Evolutionary conservation across 2,113 vertebrate species (phyloP).

Genomic region (Agelaius tricolor): DNA sequence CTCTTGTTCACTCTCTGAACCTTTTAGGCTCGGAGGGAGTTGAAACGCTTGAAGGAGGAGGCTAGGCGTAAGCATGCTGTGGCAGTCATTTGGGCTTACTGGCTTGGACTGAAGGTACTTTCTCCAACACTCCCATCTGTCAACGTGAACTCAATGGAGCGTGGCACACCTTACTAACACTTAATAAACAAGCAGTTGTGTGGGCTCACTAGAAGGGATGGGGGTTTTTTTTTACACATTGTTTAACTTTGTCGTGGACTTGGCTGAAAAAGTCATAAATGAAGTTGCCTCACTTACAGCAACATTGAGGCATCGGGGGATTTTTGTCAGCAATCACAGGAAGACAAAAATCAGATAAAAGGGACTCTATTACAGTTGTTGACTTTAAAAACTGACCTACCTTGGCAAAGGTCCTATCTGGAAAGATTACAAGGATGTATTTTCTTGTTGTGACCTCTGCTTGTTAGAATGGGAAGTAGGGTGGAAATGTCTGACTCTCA

Average conservation of each 20-base stretch:
- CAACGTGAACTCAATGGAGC: constrained; percentile 21
- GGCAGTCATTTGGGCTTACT: constrained; percentile 99
- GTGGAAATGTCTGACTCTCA: neutral
- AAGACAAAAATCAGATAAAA: neutral
- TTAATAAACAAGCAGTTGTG: neutral
- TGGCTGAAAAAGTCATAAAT: neutral
- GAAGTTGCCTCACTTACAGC: neutral
- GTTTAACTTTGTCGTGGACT: neutral
- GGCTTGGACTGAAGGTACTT: constrained; percentile 99
- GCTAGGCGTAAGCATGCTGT: constrained; percentile 97
- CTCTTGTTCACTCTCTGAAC: constrained; percentile 81
- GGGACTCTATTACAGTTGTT: neutral
- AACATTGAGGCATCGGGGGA: neutral
- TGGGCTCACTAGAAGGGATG: neutral
- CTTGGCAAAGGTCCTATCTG: neutral
- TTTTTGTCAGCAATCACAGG: neutral
- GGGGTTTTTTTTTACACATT: neutral
- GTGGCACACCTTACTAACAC: constrained; percentile 69
- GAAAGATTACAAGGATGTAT: constrained; percentile 22
- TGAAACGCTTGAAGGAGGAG: constrained; percentile 97
- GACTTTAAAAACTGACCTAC: constrained; percentile 13
- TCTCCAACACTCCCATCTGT: constrained; percentile 58
- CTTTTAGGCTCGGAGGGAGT: constrained; percentile 95
- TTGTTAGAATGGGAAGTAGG: neutral
- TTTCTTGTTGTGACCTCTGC: constrained; percentile 22